Evolutionary conservation across 2,888 invertebrate genomes (phyloP).

Genomic region (Tachina lurida): DNA sequence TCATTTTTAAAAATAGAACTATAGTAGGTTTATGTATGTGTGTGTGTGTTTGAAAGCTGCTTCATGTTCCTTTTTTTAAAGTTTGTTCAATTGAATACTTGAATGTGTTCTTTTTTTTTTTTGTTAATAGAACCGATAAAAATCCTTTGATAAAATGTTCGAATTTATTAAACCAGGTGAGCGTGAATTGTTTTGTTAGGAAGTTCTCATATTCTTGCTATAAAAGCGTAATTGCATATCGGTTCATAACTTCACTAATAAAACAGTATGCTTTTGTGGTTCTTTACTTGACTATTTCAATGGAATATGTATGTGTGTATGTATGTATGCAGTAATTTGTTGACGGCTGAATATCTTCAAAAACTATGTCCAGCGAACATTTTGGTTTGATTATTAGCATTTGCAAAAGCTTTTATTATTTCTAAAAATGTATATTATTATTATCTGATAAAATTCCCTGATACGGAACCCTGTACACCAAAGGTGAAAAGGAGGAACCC

Average conservation of each 20-base stretch:
- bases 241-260: not conserved
- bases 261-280: not conserved
- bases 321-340: too few relatives aligned
- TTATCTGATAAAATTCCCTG: too few relatives aligned
- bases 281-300: too few relatives aligned
- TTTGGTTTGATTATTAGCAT: too few relatives aligned
- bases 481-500: too few relatives aligned
- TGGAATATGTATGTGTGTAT: too few relatives aligned
- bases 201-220: constrained; percentile 3
- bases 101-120: not conserved
- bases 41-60: constrained; percentile 17
- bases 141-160: constrained; percentile 40
- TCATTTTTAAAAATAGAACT: constrained; percentile 2
- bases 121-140: constrained; percentile 38
- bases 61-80: constrained; percentile 45
- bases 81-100: constrained; percentile 45
- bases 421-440: too few relatives aligned
- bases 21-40: not conserved
- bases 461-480: too few relatives aligned
- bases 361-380: too few relatives aligned
- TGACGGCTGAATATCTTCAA: too few relatives aligned
- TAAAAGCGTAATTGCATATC: not conserved
- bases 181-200: constrained; percentile 22
- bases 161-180: constrained; percentile 49
- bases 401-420: too few relatives aligned